Evolutionary conservation across 2,888 invertebrate species (phyloP), one percentile per base, ranked within the genome.

Genomic region (Machimus atricapillus): DNA sequence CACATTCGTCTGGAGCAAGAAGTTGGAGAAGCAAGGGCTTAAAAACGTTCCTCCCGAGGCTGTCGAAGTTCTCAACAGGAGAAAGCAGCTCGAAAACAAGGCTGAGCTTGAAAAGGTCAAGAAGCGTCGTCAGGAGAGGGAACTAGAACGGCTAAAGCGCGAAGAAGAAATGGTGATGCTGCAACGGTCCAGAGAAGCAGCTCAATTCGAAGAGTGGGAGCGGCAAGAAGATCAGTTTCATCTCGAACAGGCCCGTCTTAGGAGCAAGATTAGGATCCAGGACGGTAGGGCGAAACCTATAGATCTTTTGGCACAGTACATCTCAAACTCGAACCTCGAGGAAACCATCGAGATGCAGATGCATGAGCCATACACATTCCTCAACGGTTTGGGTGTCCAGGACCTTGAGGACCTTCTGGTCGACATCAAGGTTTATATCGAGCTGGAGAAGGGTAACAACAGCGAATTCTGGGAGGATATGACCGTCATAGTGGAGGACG

Each of bases 261-360:
- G 99, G 90, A 98, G 98, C 83, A 96, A 97, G 91, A 99, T 99
- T 89, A 95, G 99, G 88, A 99, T 99, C 88, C 97, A 98, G 89
- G 99, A 99, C 92, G 98, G 98, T 6, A 94, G 99, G 90, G 99
- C 99, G 0, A 99, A 99, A 91, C 99, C 99, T 0, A 99, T 99
- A 89, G 99, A 99, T 94, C 94, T 99, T 88, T 93, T 99, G 86
- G 99, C 99, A 0, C 97, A 99, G 93, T 99, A 99, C 91, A 97
- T 99, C 87, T 97, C 97, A 91, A 96, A 97, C 0, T 97, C 98
- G 90, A 97, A 97, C 90, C 95, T 96, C 89, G 97, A 97, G 85
- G 97, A 98, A 90, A 97, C 98, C 0, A 96, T 99, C 34, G 99
- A 99, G 93, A 98, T 99, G 97, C 98, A 99, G 93, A 98, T 99